A percentile compares a stretch with the other conserved stretches of the same genome.
phyloP scores from a whole-genome alignment of 2,888 invertebrate genomes.

The Eristalis intricaria region DNA sequence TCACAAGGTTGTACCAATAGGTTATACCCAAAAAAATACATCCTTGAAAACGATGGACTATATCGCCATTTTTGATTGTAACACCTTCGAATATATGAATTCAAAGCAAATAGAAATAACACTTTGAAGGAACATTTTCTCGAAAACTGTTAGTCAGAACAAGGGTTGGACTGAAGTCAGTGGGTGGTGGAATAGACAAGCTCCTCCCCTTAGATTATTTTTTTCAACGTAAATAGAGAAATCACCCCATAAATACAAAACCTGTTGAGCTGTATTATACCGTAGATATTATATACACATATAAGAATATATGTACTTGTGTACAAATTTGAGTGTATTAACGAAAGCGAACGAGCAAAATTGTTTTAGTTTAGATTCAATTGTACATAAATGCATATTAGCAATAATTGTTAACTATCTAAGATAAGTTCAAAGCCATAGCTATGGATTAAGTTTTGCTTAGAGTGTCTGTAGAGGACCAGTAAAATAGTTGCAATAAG shows the following conservation, averaged over 20 bases:
- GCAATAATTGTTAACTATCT: too few species aligned
- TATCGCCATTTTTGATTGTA: neutral
- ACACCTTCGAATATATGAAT: neutral
- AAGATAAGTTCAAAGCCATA: too few species aligned
- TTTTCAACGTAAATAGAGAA: slow-evolving; percentile 3
- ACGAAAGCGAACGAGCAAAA: too few species aligned
- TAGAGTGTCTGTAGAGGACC: too few species aligned
- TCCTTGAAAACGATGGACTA: neutral
- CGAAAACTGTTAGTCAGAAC: neutral
- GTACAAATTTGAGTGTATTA: too few species aligned
- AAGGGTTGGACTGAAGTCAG: neutral
- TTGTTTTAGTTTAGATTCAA: too few species aligned
- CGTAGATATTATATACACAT: neutral
- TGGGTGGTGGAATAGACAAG: slow-evolving; percentile 24
- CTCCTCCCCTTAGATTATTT: slow-evolving; percentile 26
- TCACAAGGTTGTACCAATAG: too few species aligned
- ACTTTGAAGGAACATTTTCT: neutral
- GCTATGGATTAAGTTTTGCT: too few species aligned
- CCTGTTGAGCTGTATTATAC: slow-evolving; percentile 1
- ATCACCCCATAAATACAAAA: neutral
- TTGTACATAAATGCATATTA: too few species aligned
- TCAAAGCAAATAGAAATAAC: neutral
- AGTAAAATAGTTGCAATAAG: too few species aligned
- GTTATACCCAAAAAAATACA: too few species aligned
- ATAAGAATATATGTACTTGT: too few species aligned